Percentiles rank a stretch among this genome's conserved stretches.
Evolutionary conservation across 2,888 invertebrate genomes (phyloP).

Genomic region (Drosophila macrospina): DNA sequence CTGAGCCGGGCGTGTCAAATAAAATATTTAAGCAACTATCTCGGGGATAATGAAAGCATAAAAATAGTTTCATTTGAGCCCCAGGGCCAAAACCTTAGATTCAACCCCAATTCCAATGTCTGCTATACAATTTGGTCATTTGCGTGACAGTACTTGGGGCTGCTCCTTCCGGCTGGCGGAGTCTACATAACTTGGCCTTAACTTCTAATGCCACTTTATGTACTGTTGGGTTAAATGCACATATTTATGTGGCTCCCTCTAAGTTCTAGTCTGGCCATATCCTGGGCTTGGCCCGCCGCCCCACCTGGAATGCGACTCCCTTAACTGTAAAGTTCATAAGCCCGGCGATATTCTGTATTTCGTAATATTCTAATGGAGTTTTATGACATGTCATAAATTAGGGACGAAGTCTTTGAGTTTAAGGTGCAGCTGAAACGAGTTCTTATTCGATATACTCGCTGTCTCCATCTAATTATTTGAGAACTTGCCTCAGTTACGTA

Average conservation of each 20-base stretch:
- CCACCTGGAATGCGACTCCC: slow-evolving; percentile 7
- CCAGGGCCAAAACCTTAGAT: not conserved
- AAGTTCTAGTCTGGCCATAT: not conserved
- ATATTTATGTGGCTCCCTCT: slow-evolving; percentile 29
- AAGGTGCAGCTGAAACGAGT: slow-evolving; percentile 12
- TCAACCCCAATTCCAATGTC: slow-evolving; percentile 5
- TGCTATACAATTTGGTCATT: slow-evolving; percentile 50
- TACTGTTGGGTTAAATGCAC: slow-evolving; percentile 34
- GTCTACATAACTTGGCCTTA: slow-evolving; percentile 39
- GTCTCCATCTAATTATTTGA: slow-evolving; percentile 8
- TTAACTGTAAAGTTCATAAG: slow-evolving; percentile 8
- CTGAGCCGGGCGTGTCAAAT: slow-evolving; percentile 47
- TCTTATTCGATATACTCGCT: not conserved
- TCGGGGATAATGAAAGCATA: slow-evolving; percentile 19
- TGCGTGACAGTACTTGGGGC: slow-evolving; percentile 50
- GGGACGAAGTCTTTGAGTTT: slow-evolving; percentile 4
- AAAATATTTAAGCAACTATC: slow-evolving; percentile 59
- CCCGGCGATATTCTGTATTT: slow-evolving; percentile 14
- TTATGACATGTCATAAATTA: slow-evolving; percentile 26
- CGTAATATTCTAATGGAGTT: slow-evolving; percentile 27
- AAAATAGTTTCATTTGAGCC: slow-evolving; percentile 54
- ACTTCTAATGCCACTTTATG: slow-evolving; percentile 64
- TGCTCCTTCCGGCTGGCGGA: slow-evolving; percentile 16
- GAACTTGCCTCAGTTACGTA: slow-evolving; percentile 2
- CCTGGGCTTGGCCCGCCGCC: slow-evolving; percentile 28